A percentile compares a stretch with the other conserved stretches of the same genome.
phyloP scores from a whole-genome alignment of 1,140 invertebrate species.

The Heliconius melpomene region DNA sequence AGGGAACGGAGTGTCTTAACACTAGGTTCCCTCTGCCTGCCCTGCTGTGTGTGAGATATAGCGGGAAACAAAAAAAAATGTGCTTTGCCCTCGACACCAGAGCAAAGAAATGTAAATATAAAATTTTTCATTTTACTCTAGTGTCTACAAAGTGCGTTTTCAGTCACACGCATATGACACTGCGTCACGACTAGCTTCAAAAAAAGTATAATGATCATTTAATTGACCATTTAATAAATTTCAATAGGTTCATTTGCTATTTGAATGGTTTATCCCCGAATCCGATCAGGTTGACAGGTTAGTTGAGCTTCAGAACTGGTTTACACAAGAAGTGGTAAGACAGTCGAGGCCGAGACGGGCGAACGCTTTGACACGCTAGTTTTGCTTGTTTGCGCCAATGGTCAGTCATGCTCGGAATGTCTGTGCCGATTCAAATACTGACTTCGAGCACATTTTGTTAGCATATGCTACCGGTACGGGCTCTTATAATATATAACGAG shows the following conservation, averaged over 20 bases:
- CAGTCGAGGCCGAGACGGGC: constrained; percentile 60
- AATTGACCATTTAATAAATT: background rate
- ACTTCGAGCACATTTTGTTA: constrained; percentile 45
- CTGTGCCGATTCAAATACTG: constrained; percentile 55
- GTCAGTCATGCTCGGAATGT: constrained; percentile 71
- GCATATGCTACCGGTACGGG: background rate
- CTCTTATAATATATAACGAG: background rate
- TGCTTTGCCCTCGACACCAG: too few relatives aligned
- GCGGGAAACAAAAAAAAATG: too few relatives aligned
- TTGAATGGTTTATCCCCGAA: constrained; percentile 3
- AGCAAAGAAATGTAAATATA: too few relatives aligned
- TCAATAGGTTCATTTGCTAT: background rate
- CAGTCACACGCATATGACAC: too few relatives aligned
- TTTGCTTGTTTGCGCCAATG: constrained; percentile 53
- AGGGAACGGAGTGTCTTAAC: too few relatives aligned
- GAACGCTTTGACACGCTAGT: constrained; percentile 53
- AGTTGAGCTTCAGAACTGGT: constrained; percentile 32
- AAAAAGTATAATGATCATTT: background rate
- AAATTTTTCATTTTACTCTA: too few relatives aligned
- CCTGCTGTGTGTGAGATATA: too few relatives aligned
- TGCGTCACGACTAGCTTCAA: background rate
- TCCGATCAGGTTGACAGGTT: constrained; percentile 18
- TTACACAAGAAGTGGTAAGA: constrained; percentile 43
- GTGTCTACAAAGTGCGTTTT: too few relatives aligned
- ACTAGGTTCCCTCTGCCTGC: too few relatives aligned